Percentiles rank a stretch among this genome's conserved stretches.
These are phyloP conservation scores for Palythoa grandiflora DNA, from an alignment of 92 coral and sea anemone genomes.

Conservation along the genomic window DNA sequence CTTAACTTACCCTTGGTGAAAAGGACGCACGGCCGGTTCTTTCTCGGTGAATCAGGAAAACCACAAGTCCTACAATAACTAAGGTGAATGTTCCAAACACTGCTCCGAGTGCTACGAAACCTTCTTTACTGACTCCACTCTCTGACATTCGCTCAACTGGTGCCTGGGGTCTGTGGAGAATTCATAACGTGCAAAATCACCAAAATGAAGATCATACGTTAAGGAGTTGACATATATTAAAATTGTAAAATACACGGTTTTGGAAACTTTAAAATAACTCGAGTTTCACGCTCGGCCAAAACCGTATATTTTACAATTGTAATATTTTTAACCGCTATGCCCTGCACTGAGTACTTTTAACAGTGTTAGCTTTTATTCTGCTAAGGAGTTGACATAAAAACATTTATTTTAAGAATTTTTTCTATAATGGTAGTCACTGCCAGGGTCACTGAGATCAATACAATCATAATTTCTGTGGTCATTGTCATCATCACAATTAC, in stretches of 20 bases:
- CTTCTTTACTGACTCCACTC: constrained; percentile 66
- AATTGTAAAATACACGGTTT: too few relatives aligned
- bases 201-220: not conserved
- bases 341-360: too few relatives aligned
- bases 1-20: constrained; percentile 71
- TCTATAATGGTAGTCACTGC: not conserved
- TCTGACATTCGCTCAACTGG: constrained; percentile 61
- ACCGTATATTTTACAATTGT: too few relatives aligned
- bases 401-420: too few relatives aligned
- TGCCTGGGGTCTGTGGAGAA: constrained; percentile 51
- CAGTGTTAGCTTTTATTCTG: too few relatives aligned
- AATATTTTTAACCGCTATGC: too few relatives aligned
- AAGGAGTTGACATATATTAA: too few relatives aligned
- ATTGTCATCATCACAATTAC: not conserved
- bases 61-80: constrained; percentile 79
- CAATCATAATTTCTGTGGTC: not conserved
- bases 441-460: not conserved
- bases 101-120: constrained; percentile 95
- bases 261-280: too few relatives aligned
- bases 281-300: too few relatives aligned
- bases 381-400: too few relatives aligned
- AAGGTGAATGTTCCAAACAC: constrained; percentile 91
- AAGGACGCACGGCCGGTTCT: constrained; percentile 78
- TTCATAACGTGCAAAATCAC: not conserved
- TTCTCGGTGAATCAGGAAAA: constrained; percentile 81